phyloP scores from a whole-genome alignment of 1,140 invertebrate species.

The Nomia melanderi region DNA sequence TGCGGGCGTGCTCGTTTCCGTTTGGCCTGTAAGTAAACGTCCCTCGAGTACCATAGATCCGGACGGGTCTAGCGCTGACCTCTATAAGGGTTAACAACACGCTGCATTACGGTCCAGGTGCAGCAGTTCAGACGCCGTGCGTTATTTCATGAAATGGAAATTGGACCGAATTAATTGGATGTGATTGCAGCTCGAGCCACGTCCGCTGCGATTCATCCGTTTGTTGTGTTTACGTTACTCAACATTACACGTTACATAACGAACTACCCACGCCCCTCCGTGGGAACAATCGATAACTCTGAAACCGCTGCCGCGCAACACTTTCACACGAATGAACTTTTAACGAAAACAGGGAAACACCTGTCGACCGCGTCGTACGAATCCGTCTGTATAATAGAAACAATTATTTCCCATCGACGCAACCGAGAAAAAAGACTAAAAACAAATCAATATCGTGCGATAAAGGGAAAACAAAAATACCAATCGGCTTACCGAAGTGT shows the following conservation, averaged over 20 bases:
- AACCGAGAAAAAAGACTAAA: too few species aligned
- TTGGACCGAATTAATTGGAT: background rate
- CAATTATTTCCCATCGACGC: too few species aligned
- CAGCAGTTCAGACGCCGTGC: background rate
- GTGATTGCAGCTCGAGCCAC: constrained; percentile 5
- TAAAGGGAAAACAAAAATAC: too few species aligned
- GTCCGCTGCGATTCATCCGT: background rate
- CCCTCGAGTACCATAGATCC: constrained; percentile 43
- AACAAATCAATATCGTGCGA: too few species aligned
- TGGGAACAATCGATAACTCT: background rate
- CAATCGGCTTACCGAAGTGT: too few species aligned
- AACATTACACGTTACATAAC: background rate
- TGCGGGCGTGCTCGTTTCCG: constrained; percentile 27
- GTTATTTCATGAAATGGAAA: constrained; percentile 41
- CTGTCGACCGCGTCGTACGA: too few species aligned
- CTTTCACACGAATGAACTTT: too few species aligned
- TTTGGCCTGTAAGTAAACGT: constrained; percentile 46
- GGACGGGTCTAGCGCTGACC: constrained; percentile 24
- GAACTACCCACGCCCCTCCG: too few species aligned
- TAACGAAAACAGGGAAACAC: too few species aligned
- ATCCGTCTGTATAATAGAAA: too few species aligned
- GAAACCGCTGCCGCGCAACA: too few species aligned
- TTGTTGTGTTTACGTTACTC: background rate
- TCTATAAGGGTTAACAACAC: constrained; percentile 46
- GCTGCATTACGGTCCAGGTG: constrained; percentile 33